Conservation (phyloP, 2,113 vertebrate species). For the Aphyosemion australe region DNA sequence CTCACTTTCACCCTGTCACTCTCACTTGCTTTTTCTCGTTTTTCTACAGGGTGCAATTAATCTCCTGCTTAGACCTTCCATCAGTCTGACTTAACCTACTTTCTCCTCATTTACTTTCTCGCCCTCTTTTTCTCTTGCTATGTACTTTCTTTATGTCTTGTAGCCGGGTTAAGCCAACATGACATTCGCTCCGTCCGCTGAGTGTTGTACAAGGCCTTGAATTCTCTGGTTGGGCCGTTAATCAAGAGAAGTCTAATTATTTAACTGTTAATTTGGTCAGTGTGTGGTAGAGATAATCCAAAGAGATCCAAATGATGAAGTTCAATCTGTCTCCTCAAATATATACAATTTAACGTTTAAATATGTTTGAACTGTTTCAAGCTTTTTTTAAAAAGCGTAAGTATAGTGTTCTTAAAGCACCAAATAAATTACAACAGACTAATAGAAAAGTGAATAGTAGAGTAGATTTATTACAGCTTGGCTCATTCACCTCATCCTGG, state of each 20-base stretch:
- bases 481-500: too few relatives aligned
- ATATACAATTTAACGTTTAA: slow-evolving; percentile 8
- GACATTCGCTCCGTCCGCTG: slow-evolving; percentile 59
- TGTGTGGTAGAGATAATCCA: slow-evolving; percentile 48
- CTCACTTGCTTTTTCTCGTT: slow-evolving; percentile 37
- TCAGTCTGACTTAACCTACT: slow-evolving; percentile 76
- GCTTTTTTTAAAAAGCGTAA: too few relatives aligned
- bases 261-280: slow-evolving; percentile 62
- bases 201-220: slow-evolving; percentile 37
- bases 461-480: too few relatives aligned
- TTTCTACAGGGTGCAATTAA: slow-evolving; percentile 69
- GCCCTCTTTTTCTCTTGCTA: slow-evolving; percentile 3
- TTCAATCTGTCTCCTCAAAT: slow-evolving; percentile 37
- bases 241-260: slow-evolving; percentile 61
- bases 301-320: slow-evolving; percentile 48
- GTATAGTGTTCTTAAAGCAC: too few relatives aligned
- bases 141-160: slow-evolving; percentile 38
- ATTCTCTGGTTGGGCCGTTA: slow-evolving; percentile 51
- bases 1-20: slow-evolving; percentile 52
- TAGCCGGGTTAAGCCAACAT: slow-evolving; percentile 57
- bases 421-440: too few relatives aligned
- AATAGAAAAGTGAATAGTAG: too few relatives aligned
- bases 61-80: slow-evolving; percentile 64
- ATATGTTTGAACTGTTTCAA: neutral
- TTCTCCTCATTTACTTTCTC: slow-evolving; percentile 52